Percentiles rank a stretch among this genome's conserved stretches.
Evolutionary conservation across 2,113 vertebrate species (phyloP).

Genomic region (Lethenteron reissneri): DNA sequence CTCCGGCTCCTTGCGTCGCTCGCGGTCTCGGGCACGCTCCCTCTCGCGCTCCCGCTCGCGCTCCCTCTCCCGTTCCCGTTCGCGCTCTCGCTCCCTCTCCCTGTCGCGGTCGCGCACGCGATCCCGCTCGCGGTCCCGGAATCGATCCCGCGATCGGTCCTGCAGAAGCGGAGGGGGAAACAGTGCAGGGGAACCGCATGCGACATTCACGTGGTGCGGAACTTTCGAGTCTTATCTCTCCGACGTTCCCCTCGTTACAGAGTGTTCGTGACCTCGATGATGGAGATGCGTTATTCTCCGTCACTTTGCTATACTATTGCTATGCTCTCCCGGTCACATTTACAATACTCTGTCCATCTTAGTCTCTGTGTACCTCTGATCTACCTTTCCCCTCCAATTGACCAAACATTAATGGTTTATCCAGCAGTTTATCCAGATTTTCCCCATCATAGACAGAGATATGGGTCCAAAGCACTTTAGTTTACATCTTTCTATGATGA

Average conservation of each 20-base stretch:
- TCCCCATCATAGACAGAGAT: not conserved
- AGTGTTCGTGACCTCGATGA: no score
- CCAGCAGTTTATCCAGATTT: not conserved
- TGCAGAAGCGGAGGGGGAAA: not conserved
- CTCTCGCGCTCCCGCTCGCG: conserved; percentile 54
- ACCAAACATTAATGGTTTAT: not conserved
- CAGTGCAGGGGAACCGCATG: no score
- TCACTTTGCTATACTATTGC: conserved; percentile 11
- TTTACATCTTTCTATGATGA: conserved; percentile 13
- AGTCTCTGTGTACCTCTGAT: conserved; percentile 20
- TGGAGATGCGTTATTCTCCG: not conserved
- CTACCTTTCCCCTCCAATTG: conserved; percentile 37
- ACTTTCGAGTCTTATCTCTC: conserved; percentile 16
- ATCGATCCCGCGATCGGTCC: conserved; percentile 34
- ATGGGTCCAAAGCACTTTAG: not conserved
- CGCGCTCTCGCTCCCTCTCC: conserved; percentile 32
- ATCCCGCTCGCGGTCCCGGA: conserved; percentile 50
- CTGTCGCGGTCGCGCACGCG: conserved; percentile 56
- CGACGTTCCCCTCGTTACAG: conserved; percentile 35
- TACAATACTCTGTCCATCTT: conserved; percentile 10
- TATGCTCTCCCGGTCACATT: no score
- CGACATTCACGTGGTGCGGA: no score
- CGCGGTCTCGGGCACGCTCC: conserved; percentile 65
- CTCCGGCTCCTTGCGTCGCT: conserved; percentile 47
- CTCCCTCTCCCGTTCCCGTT: conserved; percentile 37